phyloP scores from a whole-genome alignment of 2,888 invertebrate species.

The Fragum fragum region DNA sequence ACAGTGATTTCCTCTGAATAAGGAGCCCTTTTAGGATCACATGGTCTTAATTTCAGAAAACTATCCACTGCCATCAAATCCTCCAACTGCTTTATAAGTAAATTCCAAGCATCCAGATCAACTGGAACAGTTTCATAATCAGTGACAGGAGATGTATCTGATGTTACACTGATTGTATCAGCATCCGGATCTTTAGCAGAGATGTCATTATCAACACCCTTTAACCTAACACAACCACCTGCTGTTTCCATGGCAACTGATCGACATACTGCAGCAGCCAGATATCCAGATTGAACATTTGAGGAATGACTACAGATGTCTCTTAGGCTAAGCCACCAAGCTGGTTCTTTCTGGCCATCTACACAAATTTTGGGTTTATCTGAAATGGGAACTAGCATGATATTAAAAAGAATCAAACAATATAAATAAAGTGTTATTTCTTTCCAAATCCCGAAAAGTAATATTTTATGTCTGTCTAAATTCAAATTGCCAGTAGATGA shows the following conservation, averaged over 20 bases:
- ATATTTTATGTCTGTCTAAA: too few species aligned
- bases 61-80: constrained; percentile 91
- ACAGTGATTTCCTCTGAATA: constrained; percentile 74
- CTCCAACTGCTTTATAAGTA: constrained; percentile 95
- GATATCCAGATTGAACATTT: constrained; percentile 92
- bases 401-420: too few species aligned
- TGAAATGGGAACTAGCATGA: too few species aligned
- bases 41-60: constrained; percentile 75
- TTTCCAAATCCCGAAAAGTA: too few species aligned
- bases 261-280: constrained; percentile 94
- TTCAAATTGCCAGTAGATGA: too few species aligned
- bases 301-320: constrained; percentile 91
- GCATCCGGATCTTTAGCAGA: constrained; percentile 81
- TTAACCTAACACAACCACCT: constrained; percentile 29
- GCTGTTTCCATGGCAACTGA: constrained; percentile 88
- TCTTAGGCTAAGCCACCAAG: constrained; percentile 94
- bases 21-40: constrained; percentile 43
- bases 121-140: constrained; percentile 91
- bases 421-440: too few species aligned
- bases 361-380: constrained; percentile 89
- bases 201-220: constrained; percentile 19
- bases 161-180: constrained; percentile 74
- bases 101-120: constrained; percentile 95
- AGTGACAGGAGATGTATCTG: constrained; percentile 84
- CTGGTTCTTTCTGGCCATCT: constrained; percentile 91